Base-by-base conservation (phyloP, 2,797 vertebrate genomes). In the Lagorchestes hirsutus region DNA sequence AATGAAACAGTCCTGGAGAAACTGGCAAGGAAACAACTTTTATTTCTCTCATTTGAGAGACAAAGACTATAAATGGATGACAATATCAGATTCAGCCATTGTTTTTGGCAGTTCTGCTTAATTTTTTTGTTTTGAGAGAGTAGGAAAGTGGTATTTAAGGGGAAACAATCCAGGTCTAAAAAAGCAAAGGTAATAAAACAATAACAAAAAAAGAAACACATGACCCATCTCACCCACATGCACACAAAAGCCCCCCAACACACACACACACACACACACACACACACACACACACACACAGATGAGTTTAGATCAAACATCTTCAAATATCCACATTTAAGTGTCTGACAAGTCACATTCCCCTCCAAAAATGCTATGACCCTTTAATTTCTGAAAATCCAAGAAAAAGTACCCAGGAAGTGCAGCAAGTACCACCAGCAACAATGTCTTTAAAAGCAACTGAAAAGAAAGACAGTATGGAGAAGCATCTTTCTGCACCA, bases 381-480 rank as follows among this genome's bases (percentile, higher is more conserved):
- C 34, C 94, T 91, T 54, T 87, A 91, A 91, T 94, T n/a, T 92
- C 92, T 55, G 14, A 59, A 46, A 55, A 40, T 14, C 56, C 0
- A 24, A 55, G 54, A 28, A 34, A 58, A 55, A 54, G 40, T 24
- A 40, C 22, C 56, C 28, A 52, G 0, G 13, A 93, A 54, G 46
- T 52, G 10, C 13, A 54, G 2, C 55, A 4, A 1, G 14, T 46
- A 90, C 31, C 87, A 2, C 0, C 24, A 9, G 29, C 29, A 58
- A 5, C 29, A 93, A 94, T 4, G 1, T 74, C 59, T 54, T 54
- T 27, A 55, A 46, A 29, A 29, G 31, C 91, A 52, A 58, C 27
- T 24, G 3, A 56, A 31, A 94, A 54, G 40, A 92, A 95, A 95
- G 94, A 62, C 54, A 29, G 94, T 90, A 94, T 96, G 98, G 93